A percentile compares a stretch with the other conserved stretches of the same genome.
Evolutionary conservation across 2,113 vertebrate species (phyloP).

Genomic region (Burhinus oedicnemus): DNA sequence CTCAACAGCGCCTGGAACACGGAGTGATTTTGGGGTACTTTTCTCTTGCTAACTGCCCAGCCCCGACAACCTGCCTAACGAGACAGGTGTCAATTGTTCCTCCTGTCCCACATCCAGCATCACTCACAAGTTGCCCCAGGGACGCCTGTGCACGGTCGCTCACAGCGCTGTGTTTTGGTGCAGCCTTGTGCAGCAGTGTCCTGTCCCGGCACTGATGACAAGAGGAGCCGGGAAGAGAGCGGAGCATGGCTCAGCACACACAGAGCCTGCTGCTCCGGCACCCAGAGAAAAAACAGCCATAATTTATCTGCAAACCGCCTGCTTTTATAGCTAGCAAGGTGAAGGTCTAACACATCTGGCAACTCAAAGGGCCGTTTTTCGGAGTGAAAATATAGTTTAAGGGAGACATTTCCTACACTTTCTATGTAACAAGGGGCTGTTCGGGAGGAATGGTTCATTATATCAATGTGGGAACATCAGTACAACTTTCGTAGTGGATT

Average conservation of each 20-base stretch:
- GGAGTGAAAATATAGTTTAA: background rate
- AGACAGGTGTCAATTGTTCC: background rate
- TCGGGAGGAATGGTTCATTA: background rate
- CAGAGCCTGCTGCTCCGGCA: background rate
- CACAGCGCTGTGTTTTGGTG: background rate
- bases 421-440: background rate
- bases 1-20: background rate
- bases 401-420: background rate
- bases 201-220: accelerated
- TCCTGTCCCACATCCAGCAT: accelerated
- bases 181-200: accelerated
- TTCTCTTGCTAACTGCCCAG: background rate
- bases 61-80: background rate
- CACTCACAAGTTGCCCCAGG: background rate
- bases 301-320: background rate
- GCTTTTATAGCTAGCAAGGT: background rate
- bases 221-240: background rate
- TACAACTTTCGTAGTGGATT: slow-evolving; percentile 77
- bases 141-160: accelerated
- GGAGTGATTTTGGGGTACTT: background rate
- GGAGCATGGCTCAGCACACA: accelerated
- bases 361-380: background rate
- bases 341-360: background rate
- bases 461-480: background rate
- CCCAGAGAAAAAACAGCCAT: background rate